Evolutionary conservation across 2,888 invertebrate genomes (phyloP).

Genomic region (Heteromurus nitidus): DNA sequence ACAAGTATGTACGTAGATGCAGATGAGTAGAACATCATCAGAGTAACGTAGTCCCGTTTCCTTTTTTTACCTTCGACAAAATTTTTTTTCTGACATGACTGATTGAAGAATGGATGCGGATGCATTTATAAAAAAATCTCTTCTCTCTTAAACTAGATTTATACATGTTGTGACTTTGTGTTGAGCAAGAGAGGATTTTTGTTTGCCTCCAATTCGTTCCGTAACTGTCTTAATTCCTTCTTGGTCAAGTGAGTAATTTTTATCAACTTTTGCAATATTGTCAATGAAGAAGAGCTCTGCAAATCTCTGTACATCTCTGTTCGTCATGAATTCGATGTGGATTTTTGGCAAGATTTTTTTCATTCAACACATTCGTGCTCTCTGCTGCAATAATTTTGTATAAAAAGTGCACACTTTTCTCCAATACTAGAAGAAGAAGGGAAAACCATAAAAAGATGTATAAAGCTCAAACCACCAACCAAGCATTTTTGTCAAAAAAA

Average conservation of each 20-base stretch:
- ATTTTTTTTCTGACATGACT: conserved; percentile 2
- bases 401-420: too few species aligned
- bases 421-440: too few species aligned
- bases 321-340: too few species aligned
- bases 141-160: not conserved
- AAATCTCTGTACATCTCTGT: too few species aligned
- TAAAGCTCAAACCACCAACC: conserved; percentile 53
- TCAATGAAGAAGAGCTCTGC: conserved; percentile 5
- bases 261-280: not conserved
- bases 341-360: too few species aligned
- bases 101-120: conserved; percentile 2
- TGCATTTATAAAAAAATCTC: too few species aligned
- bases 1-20: not conserved
- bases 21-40: not conserved
- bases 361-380: too few species aligned
- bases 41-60: conserved; percentile 1
- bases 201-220: conserved; percentile 49
- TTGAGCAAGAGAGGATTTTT: not conserved
- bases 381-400: not conserved
- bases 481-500: conserved; percentile 34
- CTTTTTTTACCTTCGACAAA: too few species aligned
- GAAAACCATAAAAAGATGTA: not conserved
- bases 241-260: not conserved
- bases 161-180: too few species aligned
- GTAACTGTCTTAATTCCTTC: conserved; percentile 61